Conservation (phyloP, 2,113 vertebrate species). For the Pterophyllum scalare region DNA sequence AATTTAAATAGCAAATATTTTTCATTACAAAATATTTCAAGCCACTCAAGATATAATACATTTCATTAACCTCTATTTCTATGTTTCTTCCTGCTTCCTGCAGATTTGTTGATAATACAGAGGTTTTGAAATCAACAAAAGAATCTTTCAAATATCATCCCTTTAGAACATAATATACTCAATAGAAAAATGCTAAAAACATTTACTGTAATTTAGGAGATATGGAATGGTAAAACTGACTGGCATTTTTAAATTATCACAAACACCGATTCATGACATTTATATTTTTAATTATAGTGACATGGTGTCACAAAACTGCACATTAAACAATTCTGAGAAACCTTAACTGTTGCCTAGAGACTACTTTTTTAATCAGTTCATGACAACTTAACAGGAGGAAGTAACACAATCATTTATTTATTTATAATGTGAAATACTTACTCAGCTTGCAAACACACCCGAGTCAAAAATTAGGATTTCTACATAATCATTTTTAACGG, state of each 20-base stretch:
- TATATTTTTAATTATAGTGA: not conserved
- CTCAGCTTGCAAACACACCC: not conserved
- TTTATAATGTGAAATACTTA: not conserved
- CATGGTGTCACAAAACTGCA: not conserved
- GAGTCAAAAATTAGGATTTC: not conserved
- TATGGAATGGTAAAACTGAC: not conserved
- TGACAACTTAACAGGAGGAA: not conserved
- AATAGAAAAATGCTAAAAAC: not conserved
- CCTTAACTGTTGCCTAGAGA: not conserved
- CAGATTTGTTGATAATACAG: not conserved
- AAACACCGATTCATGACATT: not conserved
- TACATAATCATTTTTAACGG: not conserved
- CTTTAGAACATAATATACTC: not conserved
- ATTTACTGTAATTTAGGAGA: not conserved
- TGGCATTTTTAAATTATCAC: not conserved
- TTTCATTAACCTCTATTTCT: too few relatives aligned
- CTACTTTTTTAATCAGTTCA: not conserved
- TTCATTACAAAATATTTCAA: too few relatives aligned
- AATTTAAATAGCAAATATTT: too few relatives aligned
- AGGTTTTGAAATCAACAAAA: not conserved
- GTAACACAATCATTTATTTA: not conserved
- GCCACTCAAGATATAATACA: too few relatives aligned
- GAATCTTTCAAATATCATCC: not conserved
- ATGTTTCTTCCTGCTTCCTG: not conserved
- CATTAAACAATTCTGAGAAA: not conserved